Percentiles rank a stretch among this genome's conserved stretches.
Conservation (phyloP, 2,797 vertebrate species). For the Labroides dimidiatus region DNA sequence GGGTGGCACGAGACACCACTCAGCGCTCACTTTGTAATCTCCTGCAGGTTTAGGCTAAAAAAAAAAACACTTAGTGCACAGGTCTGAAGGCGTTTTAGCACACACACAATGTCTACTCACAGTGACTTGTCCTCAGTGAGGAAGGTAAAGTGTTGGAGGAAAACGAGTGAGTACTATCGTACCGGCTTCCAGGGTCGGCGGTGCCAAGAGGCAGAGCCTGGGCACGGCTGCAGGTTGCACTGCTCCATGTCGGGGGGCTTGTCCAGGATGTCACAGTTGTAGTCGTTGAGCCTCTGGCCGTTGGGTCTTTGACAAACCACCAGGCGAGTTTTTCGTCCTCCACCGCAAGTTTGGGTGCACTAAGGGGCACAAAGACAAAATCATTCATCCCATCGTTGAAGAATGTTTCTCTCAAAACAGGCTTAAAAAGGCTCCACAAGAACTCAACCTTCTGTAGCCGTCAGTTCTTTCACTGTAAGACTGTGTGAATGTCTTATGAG, state of each 20-base stretch:
- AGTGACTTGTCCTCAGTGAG: constrained; percentile 64
- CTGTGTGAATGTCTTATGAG: no score
- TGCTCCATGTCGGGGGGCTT: constrained; percentile 90
- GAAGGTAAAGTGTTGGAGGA: constrained; percentile 42
- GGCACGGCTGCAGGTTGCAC: constrained; percentile 91
- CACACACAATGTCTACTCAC: constrained; percentile 72
- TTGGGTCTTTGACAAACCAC: constrained; percentile 93
- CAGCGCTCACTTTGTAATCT: constrained; percentile 39
- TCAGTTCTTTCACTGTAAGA: no score
- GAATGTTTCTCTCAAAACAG: no score
- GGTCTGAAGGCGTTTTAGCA: constrained; percentile 63
- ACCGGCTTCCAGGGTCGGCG: constrained; percentile 96
- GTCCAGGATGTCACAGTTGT: constrained; percentile 92
- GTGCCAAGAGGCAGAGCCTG: constrained; percentile 91
- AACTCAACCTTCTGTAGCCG: no score
- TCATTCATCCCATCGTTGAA: not conserved
- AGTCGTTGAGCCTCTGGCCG: constrained; percentile 89
- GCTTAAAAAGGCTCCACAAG: no score
- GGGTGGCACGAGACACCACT: constrained; percentile 45
- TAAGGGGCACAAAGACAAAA: constrained; percentile 60
- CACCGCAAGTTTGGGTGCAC: constrained; percentile 93
- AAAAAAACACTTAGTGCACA: constrained; percentile 40
- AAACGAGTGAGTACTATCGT: constrained; percentile 86
- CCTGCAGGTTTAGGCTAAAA: constrained; percentile 53
- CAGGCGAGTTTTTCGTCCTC: constrained; percentile 90